Evolutionary conservation across 2,797 vertebrate genomes (phyloP).

Genomic region (Antrozous pallidus): DNA sequence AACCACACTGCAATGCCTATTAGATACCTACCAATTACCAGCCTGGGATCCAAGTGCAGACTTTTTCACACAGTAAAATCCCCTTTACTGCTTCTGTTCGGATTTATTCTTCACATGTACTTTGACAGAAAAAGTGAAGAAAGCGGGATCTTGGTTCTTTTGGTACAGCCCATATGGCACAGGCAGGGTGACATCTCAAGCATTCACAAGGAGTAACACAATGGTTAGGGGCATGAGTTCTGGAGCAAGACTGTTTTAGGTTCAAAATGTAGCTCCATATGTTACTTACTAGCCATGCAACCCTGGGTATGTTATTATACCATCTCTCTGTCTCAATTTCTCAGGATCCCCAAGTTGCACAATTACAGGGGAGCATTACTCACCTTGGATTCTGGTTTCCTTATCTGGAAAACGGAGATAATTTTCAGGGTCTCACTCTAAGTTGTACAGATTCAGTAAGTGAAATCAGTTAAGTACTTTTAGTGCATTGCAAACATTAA

Average conservation of each 20-base stretch:
- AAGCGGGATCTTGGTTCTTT: not conserved
- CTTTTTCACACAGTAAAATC: not conserved
- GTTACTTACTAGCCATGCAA: not conserved
- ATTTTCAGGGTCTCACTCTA: not conserved
- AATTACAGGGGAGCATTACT: not conserved
- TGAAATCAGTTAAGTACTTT: not conserved
- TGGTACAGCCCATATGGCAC: not conserved
- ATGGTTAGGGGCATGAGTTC: not conserved
- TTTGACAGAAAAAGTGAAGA: not conserved
- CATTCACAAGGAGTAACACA: not conserved
- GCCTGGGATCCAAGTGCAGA: not conserved
- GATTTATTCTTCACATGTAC: not conserved
- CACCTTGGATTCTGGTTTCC: not conserved
- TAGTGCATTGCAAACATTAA: not conserved
- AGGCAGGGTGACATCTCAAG: not conserved
- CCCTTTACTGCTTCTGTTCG: not conserved
- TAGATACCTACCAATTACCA: not conserved
- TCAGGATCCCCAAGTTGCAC: not conserved
- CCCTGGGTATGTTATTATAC: not conserved
- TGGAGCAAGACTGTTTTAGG: not conserved
- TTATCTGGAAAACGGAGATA: not conserved
- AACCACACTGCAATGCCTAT: not conserved
- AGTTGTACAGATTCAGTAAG: not conserved
- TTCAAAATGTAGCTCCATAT: not conserved
- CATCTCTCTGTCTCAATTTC: not conserved